Conservation (phyloP, 37 sponge, comb jelly and placozoan genomes). For the Ianthella basta region DNA sequence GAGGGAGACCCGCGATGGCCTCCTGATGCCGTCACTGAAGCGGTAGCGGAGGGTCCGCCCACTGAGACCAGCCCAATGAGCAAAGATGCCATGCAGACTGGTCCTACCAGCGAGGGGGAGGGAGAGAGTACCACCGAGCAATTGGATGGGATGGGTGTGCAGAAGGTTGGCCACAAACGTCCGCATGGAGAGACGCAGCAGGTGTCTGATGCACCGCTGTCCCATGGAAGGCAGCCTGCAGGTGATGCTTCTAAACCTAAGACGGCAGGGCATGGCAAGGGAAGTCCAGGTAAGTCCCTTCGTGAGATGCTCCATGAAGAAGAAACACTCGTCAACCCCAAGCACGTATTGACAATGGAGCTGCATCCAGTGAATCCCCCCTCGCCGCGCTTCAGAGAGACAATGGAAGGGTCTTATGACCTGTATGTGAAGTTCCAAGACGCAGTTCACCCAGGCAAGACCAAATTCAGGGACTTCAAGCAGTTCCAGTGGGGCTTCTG, state of each 20-base stretch:
- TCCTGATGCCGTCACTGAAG: not conserved
- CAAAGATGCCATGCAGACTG: too few relatives aligned
- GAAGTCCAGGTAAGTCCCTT: not conserved
- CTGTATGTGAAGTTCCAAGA: slow-evolving; percentile 72
- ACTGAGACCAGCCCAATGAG: not conserved
- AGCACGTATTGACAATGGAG: slow-evolving; percentile 54
- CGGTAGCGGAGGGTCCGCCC: not conserved
- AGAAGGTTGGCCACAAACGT: not conserved
- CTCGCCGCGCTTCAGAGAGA: not conserved
- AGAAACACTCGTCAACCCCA: not conserved
- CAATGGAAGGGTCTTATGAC: slow-evolving; percentile 45
- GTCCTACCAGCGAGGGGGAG: too few relatives aligned
- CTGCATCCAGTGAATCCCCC: slow-evolving; percentile 32
- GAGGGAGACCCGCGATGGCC: slow-evolving; percentile 46
- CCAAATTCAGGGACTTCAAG: slow-evolving; percentile 34
- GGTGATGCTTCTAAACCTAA: not conserved
- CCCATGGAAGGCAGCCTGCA: slow-evolving; percentile 20
- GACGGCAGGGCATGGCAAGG: not conserved
- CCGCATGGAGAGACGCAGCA: not conserved
- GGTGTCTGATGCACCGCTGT: slow-evolving; percentile 57
- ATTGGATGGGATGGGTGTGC: not conserved
- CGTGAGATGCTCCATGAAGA: slow-evolving; percentile 39
- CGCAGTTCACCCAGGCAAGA: slow-evolving; percentile 52
- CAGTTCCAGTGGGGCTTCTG: slow-evolving; percentile 57
- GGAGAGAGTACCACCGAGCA: not conserved